Conservation (phyloP, 1,140 invertebrate species). For the Subanguina moxae region DNA sequence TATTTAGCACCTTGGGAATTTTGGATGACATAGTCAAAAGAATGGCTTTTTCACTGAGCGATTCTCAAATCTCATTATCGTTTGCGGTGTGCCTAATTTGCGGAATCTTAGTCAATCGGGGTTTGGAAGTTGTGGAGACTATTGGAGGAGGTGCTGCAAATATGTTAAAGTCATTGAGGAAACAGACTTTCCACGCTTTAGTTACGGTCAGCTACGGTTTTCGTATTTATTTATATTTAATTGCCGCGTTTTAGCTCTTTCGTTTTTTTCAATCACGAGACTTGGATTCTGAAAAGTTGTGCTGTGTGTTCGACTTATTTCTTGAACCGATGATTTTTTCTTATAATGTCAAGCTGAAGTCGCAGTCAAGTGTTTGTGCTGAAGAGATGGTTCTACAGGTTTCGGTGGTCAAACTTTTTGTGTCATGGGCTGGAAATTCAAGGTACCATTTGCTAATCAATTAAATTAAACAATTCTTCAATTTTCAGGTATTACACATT, state of each 20-base stretch:
- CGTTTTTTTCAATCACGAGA: not conserved
- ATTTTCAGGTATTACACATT: slow-evolving; percentile 2
- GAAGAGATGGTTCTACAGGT: not conserved
- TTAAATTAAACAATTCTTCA: slow-evolving; percentile 1
- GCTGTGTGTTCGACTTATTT: not conserved
- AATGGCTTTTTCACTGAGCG: slow-evolving; percentile 12
- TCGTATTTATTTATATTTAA: not conserved
- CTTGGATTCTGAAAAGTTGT: not conserved
- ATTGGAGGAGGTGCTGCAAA: not conserved
- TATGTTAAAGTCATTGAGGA: slow-evolving; percentile 3
- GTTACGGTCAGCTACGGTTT: not conserved
- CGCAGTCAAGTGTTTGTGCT: not conserved
- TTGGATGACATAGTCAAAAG: slow-evolving; percentile 9
- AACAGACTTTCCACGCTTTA: not conserved
- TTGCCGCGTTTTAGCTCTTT: not conserved
- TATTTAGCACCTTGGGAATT: slow-evolving; percentile 11
- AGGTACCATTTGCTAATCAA: not conserved
- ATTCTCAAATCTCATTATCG: slow-evolving; percentile 4
- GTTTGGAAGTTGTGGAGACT: not conserved
- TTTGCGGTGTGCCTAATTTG: slow-evolving; percentile 10
- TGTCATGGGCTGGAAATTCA: not conserved
- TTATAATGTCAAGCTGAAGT: not conserved
- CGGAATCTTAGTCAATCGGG: not conserved
- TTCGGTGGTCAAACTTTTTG: slow-evolving; percentile 3
- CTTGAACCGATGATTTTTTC: not conserved